Base-by-base conservation (phyloP, 2,113 vertebrate species). In the Solea solea region DNA sequence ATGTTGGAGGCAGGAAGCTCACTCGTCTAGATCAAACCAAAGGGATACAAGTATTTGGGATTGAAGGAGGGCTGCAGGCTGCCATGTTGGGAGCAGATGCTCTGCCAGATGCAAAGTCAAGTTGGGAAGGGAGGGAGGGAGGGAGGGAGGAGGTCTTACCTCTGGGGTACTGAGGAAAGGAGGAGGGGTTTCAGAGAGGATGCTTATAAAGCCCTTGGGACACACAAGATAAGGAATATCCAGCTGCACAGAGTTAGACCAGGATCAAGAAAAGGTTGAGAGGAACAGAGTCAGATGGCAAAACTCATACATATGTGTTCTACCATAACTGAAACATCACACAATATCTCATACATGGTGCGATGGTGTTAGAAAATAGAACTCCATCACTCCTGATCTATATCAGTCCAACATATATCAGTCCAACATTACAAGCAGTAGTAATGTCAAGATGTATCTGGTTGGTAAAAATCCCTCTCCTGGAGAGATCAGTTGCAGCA, bases 181-280 rank as follows among this genome's bases (percentile, higher is more conserved):
- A 90, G 84, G 88, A 88, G 88, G 86, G 82, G 80, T 84, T 81
- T 90, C 90, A 85, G 87, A 86, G 78, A 78, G 88, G 67, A 69
- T 77, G 88, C 93, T 88, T 84, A 82, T 78, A 70, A 87, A 81
- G 79, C 90, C 92, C 76, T 92, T 91, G 64, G 90, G 88, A 80
- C 86, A 87, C 85, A 87, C 84, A 79, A 84, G 87, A 93, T 90
- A 92, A 82, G 92, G 91, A 56, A 90, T 76, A 84, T 94, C 91
- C 90, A 89, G 91, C 93, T 93, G 91, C 64, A 84, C 74, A 77
- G 73, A 83, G 87, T 88, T 72, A 78, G 80, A 83, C 80, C 84
- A 74, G 72, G 68, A 78, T 72, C 76, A 50, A 69, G 69, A 50
- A 64, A 45, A 67, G 3, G 66, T 28, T 67, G 60, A 74, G 28